Percentiles rank a stretch among this genome's conserved stretches.
phyloP scores from a whole-genome alignment of 2,113 vertebrate species.

The Scomber scombrus region DNA sequence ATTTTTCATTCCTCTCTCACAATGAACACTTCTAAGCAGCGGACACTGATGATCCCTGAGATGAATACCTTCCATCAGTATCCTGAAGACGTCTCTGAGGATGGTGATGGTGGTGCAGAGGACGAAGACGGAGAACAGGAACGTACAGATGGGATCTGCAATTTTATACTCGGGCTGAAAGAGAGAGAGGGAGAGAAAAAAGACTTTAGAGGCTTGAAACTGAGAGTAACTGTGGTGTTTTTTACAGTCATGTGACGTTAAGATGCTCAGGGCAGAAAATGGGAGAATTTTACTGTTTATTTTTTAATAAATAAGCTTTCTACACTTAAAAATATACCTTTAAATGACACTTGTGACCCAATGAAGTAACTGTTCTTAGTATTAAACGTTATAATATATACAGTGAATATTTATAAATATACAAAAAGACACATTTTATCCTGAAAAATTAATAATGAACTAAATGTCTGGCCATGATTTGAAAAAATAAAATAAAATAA shows the following conservation, averaged over 20 bases:
- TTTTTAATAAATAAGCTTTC: not conserved
- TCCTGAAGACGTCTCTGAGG: conserved; percentile 93
- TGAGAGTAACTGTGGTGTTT: conserved; percentile 20
- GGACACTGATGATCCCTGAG: not conserved
- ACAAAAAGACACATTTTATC: no score
- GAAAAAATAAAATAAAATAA: no score
- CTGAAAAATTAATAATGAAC: no score
- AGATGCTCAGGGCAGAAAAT: conserved; percentile 5
- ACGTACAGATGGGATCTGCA: conserved; percentile 96
- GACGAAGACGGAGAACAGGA: conserved; percentile 96
- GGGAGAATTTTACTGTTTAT: not conserved
- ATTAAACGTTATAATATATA: no score
- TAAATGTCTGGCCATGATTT: no score
- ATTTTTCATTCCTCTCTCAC: no score
- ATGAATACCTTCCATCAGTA: conserved; percentile 95
- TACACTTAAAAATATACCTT: not conserved
- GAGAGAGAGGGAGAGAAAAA: not conserved
- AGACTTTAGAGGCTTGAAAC: conserved; percentile 5
- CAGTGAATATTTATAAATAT: no score
- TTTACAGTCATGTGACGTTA: conserved; percentile 11
- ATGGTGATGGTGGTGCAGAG: conserved; percentile 95
- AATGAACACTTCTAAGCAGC: no score
- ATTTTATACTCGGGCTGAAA: conserved; percentile 96
- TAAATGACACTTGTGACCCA: no score
- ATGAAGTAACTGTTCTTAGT: no score